A percentile compares a stretch with the other conserved stretches of the same genome.
Conservation (phyloP, 2,113 vertebrate genomes). For the Triplophysa tibetana region DNA sequence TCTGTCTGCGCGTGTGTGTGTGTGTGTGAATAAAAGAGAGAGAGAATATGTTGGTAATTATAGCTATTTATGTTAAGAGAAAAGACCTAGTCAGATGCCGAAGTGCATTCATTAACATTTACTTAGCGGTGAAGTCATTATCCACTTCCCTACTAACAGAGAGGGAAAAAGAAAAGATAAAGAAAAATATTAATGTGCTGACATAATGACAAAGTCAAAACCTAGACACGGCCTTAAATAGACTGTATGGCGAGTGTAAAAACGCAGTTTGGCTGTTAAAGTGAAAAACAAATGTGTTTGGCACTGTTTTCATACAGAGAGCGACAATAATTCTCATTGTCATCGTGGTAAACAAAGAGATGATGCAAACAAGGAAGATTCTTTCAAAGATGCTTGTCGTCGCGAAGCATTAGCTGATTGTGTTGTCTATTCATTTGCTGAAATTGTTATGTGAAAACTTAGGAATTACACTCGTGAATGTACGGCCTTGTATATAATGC, state of each 20-base stretch:
- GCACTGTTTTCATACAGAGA: conserved; percentile 4
- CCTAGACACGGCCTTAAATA: conserved; percentile 34
- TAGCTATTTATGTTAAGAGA: conserved; percentile 62
- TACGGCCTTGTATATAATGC: background rate
- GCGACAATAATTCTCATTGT: conserved; percentile 31
- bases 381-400: conserved; percentile 1
- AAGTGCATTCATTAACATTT: conserved; percentile 69
- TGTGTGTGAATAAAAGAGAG: conserved; percentile 4
- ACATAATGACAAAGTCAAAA: conserved; percentile 37
- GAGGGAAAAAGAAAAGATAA: background rate
- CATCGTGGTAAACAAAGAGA: conserved; percentile 39
- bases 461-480: background rate
- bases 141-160: conserved; percentile 34
- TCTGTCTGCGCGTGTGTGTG: background rate
- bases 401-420: background rate
- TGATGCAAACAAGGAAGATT: conserved; percentile 15
- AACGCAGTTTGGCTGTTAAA: conserved; percentile 41
- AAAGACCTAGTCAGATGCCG: conserved; percentile 55
- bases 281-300: conserved; percentile 30
- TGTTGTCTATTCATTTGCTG: background rate
- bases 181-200: conserved; percentile 26
- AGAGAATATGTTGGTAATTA: conserved; percentile 63
- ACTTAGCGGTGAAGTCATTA: conserved; percentile 56
- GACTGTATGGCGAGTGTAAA: conserved; percentile 23
- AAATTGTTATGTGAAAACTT: background rate